Evolutionary conservation across 2,113 vertebrate genomes (phyloP).

Genomic region (Heterocephalus glaber): DNA sequence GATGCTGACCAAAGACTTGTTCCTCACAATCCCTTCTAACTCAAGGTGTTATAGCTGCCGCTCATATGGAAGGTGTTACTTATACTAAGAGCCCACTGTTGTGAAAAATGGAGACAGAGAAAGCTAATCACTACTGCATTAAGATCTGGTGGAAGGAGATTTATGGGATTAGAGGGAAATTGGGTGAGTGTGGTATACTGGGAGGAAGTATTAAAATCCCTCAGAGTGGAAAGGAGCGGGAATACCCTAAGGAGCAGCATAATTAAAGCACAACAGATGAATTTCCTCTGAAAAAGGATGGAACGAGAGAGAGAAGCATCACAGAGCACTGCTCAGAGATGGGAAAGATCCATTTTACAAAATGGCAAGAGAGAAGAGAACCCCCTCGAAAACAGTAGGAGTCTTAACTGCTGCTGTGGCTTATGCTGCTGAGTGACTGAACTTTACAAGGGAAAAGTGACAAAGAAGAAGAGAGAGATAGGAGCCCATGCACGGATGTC

Average conservation of each 20-base stretch:
- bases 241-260: background rate
- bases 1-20: background rate
- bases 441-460: background rate
- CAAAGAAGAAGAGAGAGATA: background rate
- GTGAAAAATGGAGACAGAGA: background rate
- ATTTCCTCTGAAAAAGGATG: background rate
- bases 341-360: background rate
- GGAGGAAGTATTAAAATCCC: conserved; percentile 69
- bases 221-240: background rate
- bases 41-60: background rate
- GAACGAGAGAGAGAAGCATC: background rate
- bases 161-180: conserved; percentile 65
- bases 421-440: background rate
- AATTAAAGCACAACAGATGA: conserved; percentile 48
- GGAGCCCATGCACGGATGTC: fast-evolving
- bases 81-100: background rate
- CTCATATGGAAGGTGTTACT: background rate
- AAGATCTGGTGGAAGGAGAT: conserved; percentile 53
- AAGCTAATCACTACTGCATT: conserved; percentile 46
- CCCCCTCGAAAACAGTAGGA: background rate
- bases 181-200: background rate
- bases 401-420: background rate
- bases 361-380: background rate
- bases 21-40: background rate
- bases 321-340: background rate